Conservation (phyloP, 1,140 invertebrate species). For the Solenopsis fugax region DNA sequence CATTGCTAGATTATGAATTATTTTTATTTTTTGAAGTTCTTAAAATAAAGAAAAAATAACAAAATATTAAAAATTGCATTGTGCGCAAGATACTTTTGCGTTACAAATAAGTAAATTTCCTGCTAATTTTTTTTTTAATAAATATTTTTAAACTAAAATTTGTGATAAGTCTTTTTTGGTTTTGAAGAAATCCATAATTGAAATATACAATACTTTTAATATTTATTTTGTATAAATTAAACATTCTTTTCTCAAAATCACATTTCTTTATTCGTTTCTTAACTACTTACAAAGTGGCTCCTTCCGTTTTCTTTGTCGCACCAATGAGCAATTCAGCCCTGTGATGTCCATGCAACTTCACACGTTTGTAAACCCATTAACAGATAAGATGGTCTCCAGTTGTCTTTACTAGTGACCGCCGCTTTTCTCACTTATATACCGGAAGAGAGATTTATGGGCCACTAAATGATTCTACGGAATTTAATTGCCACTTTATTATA, state of each 20-base stretch:
- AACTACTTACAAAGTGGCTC: not conserved
- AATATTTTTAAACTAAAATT: not conserved
- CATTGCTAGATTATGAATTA: not conserved
- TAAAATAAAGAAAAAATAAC: not conserved
- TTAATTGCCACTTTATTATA: conserved; percentile 72
- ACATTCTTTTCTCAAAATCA: not conserved
- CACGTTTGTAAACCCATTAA: conserved; percentile 79
- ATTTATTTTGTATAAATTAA: not conserved
- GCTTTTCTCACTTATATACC: conserved; percentile 56
- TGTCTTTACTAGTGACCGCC: conserved; percentile 20
- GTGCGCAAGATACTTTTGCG: not conserved
- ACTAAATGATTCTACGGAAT: conserved; percentile 77
- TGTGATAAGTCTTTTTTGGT: not conserved
- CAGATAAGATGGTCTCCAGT: conserved; percentile 71
- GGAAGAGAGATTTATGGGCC: conserved; percentile 75
- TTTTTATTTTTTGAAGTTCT: not conserved
- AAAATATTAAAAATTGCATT: not conserved
- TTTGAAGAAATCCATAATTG: not conserved
- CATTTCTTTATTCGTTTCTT: not conserved
- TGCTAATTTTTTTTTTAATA: not conserved
- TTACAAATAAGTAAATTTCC: not conserved
- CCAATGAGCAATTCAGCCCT: not conserved
- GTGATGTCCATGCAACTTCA: conserved; percentile 47
- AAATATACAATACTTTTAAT: not conserved
- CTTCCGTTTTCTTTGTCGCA: conserved; percentile 9